Base-by-base conservation (phyloP, 2,888 invertebrate species). In the Lithosia quadra region DNA sequence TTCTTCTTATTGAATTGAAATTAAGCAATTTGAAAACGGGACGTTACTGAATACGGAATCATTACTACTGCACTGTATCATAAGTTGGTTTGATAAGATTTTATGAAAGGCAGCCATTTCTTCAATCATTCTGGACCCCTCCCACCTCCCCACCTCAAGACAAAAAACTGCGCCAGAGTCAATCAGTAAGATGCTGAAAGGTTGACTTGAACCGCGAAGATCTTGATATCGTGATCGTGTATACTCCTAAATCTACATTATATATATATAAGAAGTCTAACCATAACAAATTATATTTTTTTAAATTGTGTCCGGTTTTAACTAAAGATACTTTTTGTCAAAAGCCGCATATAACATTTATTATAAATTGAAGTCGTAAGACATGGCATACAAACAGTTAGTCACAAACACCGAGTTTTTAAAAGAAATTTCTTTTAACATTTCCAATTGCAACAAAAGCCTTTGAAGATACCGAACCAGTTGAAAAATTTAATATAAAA, bases 391-490 rank as follows among this genome's bases (percentile, higher is more conserved):
- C 49, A 61, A 62, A 49, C 62, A 71, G 28, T 18, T 39, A 18
- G 28, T 63, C 58, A 49, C 53, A 43, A 64, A 49, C 43, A 49
- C 55, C 34, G 33, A 57, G 49, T 58, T 43, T 71, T 69, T 62
- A 34, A 53, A 53, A 67, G 33, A 61, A 75, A 58, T 61, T 13
- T 64, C 43, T 67, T 60, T 58, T 21, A 59, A 56, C 13, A 65
- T 21, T 59, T 70, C 53, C 58, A 63, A 61, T 43, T 21, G 34
- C 39, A 34, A 62, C 69, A 33, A 28, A 34, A 39, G 9, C 61
- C 61, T 75, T 74, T 76, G 69, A 74, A 68, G 67, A 67, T 64
- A 67, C 62, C 68, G 63, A 65, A 75, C 36, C 33, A 58, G 65
- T 71, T 67, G 63, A n/a, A 28, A 28, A 68, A 74, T 59, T 68